Base-by-base conservation (phyloP, 1,140 invertebrate genomes). In the Epicauta chinensis region DNA sequence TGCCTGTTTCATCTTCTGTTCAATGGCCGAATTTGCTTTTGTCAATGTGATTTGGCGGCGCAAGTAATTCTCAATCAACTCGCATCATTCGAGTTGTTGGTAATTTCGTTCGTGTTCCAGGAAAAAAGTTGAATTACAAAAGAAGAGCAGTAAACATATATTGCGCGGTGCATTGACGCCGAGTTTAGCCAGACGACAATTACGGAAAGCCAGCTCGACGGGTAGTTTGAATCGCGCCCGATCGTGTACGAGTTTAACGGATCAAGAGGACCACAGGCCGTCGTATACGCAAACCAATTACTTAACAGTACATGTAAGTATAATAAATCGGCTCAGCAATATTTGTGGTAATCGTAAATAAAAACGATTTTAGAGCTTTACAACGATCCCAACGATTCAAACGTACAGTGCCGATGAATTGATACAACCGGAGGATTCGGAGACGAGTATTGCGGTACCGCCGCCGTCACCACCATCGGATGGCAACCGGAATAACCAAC, bases 1-100 rank as follows among this genome's bases (percentile, higher is more conserved):
- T 63, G 87, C 83, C 1, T 80, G 82, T 48, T 91, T 92, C 61
- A 86, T 92, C 36, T 92, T 92, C 65, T 82, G 86, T 11, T 87
- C 87, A 3, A 78, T 93, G 67, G 82, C 92, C 1, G 89, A 93
- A 61, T 93, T 92, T 66, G 89, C 89, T n/a, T 87, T 91, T 58
- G 89, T 92, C 3, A 93, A 92, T 65, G 90, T 86, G 0, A 91
- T 91, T 64, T 91, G 88, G 79, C 76, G 88, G 35, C 78, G 88
- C 66, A 87, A 84, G 84, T 87, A 75, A 73, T 32, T 12, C 2
- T 12, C 2, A 30, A 30, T 11, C 4, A 23, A 34, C 15, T 13
- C 11, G 12, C 13, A 16, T 45, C 13, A 34, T 32, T 13, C 23
- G 23, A 35, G 5, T 12, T 39, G 44, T 48, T 74, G n/a, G n/a